Base-by-base conservation (phyloP, 2,797 vertebrate genomes). In the Enteromius viviparus region DNA sequence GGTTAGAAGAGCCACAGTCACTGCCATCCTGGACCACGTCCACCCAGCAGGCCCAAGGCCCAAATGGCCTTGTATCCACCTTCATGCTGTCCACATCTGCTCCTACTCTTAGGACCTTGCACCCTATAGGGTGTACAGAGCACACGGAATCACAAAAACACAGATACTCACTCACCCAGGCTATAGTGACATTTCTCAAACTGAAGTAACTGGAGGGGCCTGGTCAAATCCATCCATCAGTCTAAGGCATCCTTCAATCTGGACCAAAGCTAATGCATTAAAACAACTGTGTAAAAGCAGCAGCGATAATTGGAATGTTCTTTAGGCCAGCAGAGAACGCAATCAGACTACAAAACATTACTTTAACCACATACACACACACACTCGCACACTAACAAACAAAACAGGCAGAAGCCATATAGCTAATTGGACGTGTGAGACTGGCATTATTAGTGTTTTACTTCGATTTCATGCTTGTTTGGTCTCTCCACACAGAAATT, bases 201-300 rank as follows among this genome's bases (percentile, higher is more conserved):
- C 65, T 77, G 34, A 77, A 77, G 64, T 55, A 76, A 76, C 71
- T 70, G 82, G 76, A 88, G 82, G 85, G 85, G 87, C 88, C n/a
- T 64, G 78, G 87, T 89, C 84, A 79, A 74, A 87, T 90, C 83
- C 85, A 85, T 88, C 74, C 1, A 87, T 89, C 79, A 85, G 83
- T 80, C 42, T 89, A 86, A 45, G 12, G 37, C 53, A 65, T 85
- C 72, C 83, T 87, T 85, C 84, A 86, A 32, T 90, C 78, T 87
- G 87, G 86, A 91, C 88, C 86, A 82, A 84, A 83, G 83, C 89
- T 89, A 91, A 93, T 91, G 88, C 85, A 81, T 69, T 82, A 89
- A 88, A 89, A 91, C 88, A 92, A 87, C 84, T 89, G 85, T 79
- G 29, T 78, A 80, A 90, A 89, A 89, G 90, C 86, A 91, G 89